These are phyloP conservation scores for Eupelmus urozonus DNA, from an alignment of 2,888 invertebrate species.

Conservation along the genomic window DNA sequence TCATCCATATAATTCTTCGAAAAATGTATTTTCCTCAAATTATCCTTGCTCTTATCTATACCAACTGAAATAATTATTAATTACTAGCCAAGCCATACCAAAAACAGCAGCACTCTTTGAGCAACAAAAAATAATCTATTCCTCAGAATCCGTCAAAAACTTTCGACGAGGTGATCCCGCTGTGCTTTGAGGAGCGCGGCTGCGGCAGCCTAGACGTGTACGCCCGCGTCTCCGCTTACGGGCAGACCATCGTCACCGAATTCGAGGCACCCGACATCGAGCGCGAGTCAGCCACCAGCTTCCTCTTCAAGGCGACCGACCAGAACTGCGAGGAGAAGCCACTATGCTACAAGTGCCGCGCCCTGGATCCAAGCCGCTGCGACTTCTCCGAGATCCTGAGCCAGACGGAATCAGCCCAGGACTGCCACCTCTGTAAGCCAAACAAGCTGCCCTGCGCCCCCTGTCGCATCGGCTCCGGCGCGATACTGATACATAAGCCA, in stretches of 20 bases:
- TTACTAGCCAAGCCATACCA: too few species aligned
- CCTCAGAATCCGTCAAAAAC: conserved; percentile 75
- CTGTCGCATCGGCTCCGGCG: conserved; percentile 36
- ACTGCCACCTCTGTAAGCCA: conserved; percentile 27
- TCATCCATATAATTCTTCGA: too few species aligned
- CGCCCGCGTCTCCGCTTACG: conserved; percentile 83
- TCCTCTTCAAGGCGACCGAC: conserved; percentile 66
- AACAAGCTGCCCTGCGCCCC: conserved; percentile 51
- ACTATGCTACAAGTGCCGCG: conserved; percentile 67
- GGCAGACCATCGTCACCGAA: conserved; percentile 82
- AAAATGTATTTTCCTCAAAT: too few species aligned
- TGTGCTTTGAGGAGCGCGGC: conserved; percentile 76
- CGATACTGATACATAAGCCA: background rate
- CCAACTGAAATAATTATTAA: too few species aligned
- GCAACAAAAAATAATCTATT: conserved; percentile 1
- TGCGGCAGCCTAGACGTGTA: conserved; percentile 81
- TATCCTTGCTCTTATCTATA: too few species aligned
- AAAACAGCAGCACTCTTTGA: background rate
- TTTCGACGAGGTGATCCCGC: conserved; percentile 81
- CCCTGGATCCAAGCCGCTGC: conserved; percentile 61
- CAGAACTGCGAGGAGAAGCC: conserved; percentile 46
- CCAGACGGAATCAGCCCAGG: background rate
- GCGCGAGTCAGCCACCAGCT: conserved; percentile 55
- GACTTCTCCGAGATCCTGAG: conserved; percentile 5
- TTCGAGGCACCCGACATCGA: conserved; percentile 74